These are phyloP conservation scores for Stictonetta naevosa DNA, from an alignment of 2,113 vertebrate species.

Conservation along the genomic window DNA sequence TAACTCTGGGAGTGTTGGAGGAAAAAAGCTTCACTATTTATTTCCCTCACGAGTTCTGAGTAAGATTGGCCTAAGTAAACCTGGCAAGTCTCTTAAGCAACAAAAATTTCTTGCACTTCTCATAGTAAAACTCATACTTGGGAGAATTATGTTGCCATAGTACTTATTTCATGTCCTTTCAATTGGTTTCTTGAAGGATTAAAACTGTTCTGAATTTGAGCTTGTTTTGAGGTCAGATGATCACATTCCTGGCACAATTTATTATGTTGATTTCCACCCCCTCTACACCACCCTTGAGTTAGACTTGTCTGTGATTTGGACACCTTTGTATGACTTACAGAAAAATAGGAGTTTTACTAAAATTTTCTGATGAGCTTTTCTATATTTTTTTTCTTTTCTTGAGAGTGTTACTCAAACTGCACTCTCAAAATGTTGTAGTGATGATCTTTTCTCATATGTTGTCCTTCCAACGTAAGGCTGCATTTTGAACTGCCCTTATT, in stretches of 20 bases:
- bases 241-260: slow-evolving; percentile 4
- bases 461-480: background rate
- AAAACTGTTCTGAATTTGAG: slow-evolving; percentile 53
- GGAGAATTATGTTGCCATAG: slow-evolving; percentile 71
- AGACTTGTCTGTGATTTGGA: background rate
- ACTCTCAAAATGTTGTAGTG: background rate
- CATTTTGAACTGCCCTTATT: background rate
- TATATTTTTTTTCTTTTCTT: background rate
- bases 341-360: background rate
- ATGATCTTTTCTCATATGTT: background rate
- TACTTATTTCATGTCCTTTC: slow-evolving; percentile 43
- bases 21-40: background rate
- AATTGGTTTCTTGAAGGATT: slow-evolving; percentile 51
- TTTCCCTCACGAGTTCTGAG: slow-evolving; percentile 9
- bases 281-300: background rate
- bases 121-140: slow-evolving; percentile 47
- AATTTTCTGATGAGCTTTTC: background rate
- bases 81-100: background rate
- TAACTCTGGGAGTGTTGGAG: background rate
- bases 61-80: slow-evolving; percentile 26
- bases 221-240: slow-evolving; percentile 40
- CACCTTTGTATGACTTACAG: background rate
- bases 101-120: slow-evolving; percentile 19
- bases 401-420: background rate
- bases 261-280: background rate